phyloP scores from a whole-genome alignment of 2,797 vertebrate species.

The Lates japonicus region DNA sequence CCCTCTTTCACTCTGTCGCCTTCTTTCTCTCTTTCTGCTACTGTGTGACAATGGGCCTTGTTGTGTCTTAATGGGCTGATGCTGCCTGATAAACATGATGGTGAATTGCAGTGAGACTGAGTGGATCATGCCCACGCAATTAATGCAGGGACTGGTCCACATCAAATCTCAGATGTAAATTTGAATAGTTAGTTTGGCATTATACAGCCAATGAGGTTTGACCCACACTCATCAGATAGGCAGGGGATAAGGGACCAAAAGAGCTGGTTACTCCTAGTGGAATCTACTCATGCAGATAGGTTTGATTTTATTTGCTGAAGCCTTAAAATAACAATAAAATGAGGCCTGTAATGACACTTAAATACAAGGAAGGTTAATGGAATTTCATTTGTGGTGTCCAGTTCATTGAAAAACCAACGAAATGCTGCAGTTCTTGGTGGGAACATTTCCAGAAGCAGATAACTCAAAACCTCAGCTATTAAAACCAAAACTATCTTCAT shows the following conservation, averaged over 20 bases:
- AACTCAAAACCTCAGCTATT: background rate
- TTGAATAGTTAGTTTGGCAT: background rate
- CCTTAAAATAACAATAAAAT: background rate
- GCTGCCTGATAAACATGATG: constrained; percentile 52
- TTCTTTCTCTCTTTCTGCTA: constrained; percentile 23
- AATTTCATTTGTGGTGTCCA: background rate
- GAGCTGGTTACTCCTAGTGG: background rate
- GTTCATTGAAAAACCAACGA: background rate
- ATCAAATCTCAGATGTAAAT: background rate
- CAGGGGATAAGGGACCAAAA: no score
- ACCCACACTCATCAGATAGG: background rate
- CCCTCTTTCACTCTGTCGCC: constrained; percentile 31
- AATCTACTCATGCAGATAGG: background rate
- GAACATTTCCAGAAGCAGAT: background rate
- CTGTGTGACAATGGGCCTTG: constrained; percentile 47
- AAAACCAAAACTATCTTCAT: background rate
- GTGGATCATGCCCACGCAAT: constrained; percentile 18
- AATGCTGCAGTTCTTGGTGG: background rate
- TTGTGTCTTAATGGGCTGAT: constrained; percentile 63
- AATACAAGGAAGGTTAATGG: background rate
- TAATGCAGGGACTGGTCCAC: background rate
- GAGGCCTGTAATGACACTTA: background rate
- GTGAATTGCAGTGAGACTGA: constrained; percentile 15
- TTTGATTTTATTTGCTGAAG: background rate
- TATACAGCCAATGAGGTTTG: background rate